Percentiles rank a stretch among this genome's conserved stretches.
These are phyloP conservation scores for Perccottus glenii DNA, from an alignment of 2,113 vertebrate genomes.

Conservation along the genomic window DNA sequence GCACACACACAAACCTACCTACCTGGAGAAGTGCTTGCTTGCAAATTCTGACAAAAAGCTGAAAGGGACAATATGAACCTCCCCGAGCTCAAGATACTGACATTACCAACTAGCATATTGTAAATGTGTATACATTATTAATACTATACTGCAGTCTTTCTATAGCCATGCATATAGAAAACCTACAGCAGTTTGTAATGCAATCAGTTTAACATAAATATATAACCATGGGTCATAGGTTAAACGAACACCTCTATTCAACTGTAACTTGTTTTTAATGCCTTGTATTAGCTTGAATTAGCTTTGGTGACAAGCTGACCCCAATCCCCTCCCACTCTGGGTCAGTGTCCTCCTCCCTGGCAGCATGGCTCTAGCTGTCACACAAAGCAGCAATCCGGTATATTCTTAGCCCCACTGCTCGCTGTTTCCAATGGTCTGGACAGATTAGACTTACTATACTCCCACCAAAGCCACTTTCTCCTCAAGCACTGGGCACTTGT, in stretches of 20 bases:
- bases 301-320: constrained; percentile 59
- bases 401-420: constrained; percentile 52
- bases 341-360: constrained; percentile 41
- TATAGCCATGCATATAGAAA: constrained; percentile 5
- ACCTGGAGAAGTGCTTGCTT: constrained; percentile 8
- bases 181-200: background rate
- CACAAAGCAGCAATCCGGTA: constrained; percentile 34
- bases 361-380: constrained; percentile 42
- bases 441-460: constrained; percentile 65
- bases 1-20: background rate
- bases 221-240: background rate
- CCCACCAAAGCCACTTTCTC: constrained; percentile 41
- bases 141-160: constrained; percentile 1
- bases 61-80: constrained; percentile 34
- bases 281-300: constrained; percentile 48
- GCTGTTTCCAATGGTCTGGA: constrained; percentile 47
- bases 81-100: background rate
- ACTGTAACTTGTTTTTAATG: constrained; percentile 21
- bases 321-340: constrained; percentile 64
- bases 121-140: constrained; percentile 28
- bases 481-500: constrained; percentile 35
- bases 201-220: too few relatives aligned
- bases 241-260: constrained; percentile 18
- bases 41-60: constrained; percentile 17
- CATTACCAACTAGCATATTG: constrained; percentile 13